Percentiles rank a stretch among this genome's conserved stretches.
These are phyloP conservation scores for Drosophila pseudotalamancana DNA, from an alignment of 2,888 invertebrate genomes.

Conservation along the genomic window DNA sequence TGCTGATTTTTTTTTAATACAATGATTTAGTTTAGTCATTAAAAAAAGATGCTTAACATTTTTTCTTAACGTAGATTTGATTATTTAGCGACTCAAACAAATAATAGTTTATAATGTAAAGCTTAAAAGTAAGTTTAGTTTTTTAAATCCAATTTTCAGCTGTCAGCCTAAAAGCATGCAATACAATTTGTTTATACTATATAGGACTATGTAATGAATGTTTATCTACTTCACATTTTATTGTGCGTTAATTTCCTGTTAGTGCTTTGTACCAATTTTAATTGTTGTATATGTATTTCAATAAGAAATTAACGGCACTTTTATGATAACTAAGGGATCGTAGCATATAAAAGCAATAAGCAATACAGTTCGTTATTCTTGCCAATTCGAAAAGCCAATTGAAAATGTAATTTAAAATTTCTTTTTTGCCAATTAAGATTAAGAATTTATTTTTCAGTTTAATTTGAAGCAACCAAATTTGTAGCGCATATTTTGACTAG, in stretches of 20 bases:
- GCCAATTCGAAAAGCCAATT: conserved; percentile 49
- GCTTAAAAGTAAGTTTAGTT: background rate
- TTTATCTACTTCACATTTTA: conserved; percentile 21
- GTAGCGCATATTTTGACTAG: conserved; percentile 41
- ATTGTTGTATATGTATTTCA: conserved; percentile 1
- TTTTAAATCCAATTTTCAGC: background rate
- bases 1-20: no score
- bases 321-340: conserved; percentile 16
- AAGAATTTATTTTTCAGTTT: background rate
- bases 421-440: conserved; percentile 13
- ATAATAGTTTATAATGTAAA: background rate
- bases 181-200: background rate
- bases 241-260: conserved; percentile 44
- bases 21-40: no score
- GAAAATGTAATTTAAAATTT: conserved; percentile 11
- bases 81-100: background rate
- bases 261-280: conserved; percentile 8
- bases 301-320: conserved; percentile 50
- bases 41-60: no score
- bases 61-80: no score
- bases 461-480: conserved; percentile 48
- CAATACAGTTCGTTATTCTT: conserved; percentile 17
- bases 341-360: conserved; percentile 37
- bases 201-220: conserved; percentile 8
- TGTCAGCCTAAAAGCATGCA: conserved; percentile 40